These are phyloP conservation scores for Aspiorhynchus laticeps DNA, from an alignment of 2,113 vertebrate species.

Conservation along the genomic window DNA sequence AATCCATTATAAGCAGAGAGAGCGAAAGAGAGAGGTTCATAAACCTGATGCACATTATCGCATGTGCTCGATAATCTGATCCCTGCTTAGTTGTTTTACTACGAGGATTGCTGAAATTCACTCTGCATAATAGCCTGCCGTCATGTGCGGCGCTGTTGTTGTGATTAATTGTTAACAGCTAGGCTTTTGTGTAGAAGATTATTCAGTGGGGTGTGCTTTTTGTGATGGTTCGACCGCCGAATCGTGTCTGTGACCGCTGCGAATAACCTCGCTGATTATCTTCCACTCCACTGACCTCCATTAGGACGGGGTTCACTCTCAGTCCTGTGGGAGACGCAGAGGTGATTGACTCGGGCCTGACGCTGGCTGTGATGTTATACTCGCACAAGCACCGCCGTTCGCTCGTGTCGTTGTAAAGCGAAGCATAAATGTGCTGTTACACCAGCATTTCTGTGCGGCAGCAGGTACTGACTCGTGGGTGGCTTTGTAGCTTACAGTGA, in stretches of 20 bases:
- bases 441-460: not conserved
- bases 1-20: conserved; percentile 17
- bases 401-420: not conserved
- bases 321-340: not conserved
- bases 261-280: conserved; percentile 19
- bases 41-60: conserved; percentile 31
- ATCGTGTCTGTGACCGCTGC: not conserved
- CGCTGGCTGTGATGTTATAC: not conserved
- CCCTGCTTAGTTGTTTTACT: not conserved
- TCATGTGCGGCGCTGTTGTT: not conserved
- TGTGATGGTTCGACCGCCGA: not conserved
- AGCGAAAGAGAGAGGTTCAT: not conserved
- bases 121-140: not conserved
- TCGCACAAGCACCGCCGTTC: not conserved
- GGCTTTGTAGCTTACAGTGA: conserved; percentile 25
- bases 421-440: conserved; percentile 17
- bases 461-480: conserved; percentile 28
- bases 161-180: conserved; percentile 30
- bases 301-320: conserved; percentile 40
- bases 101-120: not conserved
- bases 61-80: conserved; percentile 24
- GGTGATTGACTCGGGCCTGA: conserved; percentile 53
- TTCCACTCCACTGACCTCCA: conserved; percentile 49
- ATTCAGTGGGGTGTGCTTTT: not conserved
- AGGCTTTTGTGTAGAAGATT: not conserved